Evolutionary conservation across 2,797 vertebrate species (phyloP).

Genomic region (Ctenopoma multispine): DNA sequence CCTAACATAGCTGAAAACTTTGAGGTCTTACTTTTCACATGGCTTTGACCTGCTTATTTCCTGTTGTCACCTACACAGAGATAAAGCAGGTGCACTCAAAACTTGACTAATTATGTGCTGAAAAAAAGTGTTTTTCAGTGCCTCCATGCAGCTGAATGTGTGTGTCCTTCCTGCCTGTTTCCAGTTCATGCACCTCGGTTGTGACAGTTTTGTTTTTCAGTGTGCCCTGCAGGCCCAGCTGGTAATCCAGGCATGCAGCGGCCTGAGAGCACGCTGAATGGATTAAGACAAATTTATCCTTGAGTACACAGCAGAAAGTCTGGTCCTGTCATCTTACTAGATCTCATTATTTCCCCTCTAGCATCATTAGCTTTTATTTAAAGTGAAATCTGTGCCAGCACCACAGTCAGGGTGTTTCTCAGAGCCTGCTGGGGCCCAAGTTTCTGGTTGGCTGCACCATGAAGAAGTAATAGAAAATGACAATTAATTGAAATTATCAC

Average conservation of each 20-base stretch:
- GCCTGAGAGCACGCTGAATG: constrained; percentile 19
- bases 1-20: too few relatives aligned
- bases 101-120: not conserved
- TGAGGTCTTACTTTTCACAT: too few relatives aligned
- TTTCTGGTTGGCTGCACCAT: not conserved
- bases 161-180: constrained; percentile 16
- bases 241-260: constrained; percentile 29
- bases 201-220: constrained; percentile 47
- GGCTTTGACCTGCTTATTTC: not conserved
- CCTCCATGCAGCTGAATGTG: not conserved
- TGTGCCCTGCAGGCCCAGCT: not conserved
- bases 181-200: not conserved
- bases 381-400: constrained; percentile 19
- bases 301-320: constrained; percentile 22
- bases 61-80: not conserved
- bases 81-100: not conserved
- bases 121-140: not conserved
- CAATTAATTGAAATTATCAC: too few relatives aligned
- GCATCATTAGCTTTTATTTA: constrained; percentile 23
- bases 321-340: constrained; percentile 25
- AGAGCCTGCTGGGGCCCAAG: not conserved
- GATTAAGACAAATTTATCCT: constrained; percentile 33
- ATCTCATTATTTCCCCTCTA: constrained; percentile 48
- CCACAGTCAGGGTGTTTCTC: constrained; percentile 12
- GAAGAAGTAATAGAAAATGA: not conserved